phyloP scores from a whole-genome alignment of 2,888 invertebrate genomes.

The Calliopum simillimum region DNA sequence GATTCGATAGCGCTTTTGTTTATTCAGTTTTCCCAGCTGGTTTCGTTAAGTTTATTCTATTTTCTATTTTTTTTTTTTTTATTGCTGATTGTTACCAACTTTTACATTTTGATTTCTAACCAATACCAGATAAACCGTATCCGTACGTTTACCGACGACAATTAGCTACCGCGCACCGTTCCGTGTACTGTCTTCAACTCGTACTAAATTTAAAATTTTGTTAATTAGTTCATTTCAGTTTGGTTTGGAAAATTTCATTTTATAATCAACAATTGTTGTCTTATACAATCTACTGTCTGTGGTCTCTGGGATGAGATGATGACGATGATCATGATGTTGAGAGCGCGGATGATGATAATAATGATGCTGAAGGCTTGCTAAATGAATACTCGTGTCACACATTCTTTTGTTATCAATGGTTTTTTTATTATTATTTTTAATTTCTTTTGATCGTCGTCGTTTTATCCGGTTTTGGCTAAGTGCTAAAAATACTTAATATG shows the following conservation, averaged over 20 bases:
- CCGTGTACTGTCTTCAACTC: not conserved
- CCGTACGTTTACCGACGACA: too few species aligned
- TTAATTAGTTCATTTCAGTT: not conserved
- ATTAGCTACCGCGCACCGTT: too few species aligned
- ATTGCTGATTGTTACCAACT: constrained; percentile 11
- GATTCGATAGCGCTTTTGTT: too few species aligned
- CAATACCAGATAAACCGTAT: too few species aligned
- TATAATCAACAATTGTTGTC: constrained; percentile 11
- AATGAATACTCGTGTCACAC: not conserved
- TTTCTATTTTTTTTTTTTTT: too few species aligned
- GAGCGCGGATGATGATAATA: too few species aligned
- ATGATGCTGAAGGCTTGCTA: not conserved
- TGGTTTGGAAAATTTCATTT: not conserved
- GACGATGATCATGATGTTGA: too few species aligned
- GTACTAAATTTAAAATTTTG: not conserved
- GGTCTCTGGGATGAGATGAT: not conserved
- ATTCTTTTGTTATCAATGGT: not conserved
- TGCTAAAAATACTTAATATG: too few species aligned
- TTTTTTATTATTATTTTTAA: too few species aligned
- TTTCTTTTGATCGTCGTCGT: not conserved
- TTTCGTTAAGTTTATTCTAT: too few species aligned
- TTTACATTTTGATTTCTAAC: not conserved
- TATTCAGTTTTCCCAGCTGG: too few species aligned
- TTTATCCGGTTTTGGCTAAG: not conserved
- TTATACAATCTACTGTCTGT: constrained; percentile 2